These are phyloP conservation scores for Empidonax alnorum DNA, from an alignment of 2,113 vertebrate genomes.

Conservation along the genomic window DNA sequence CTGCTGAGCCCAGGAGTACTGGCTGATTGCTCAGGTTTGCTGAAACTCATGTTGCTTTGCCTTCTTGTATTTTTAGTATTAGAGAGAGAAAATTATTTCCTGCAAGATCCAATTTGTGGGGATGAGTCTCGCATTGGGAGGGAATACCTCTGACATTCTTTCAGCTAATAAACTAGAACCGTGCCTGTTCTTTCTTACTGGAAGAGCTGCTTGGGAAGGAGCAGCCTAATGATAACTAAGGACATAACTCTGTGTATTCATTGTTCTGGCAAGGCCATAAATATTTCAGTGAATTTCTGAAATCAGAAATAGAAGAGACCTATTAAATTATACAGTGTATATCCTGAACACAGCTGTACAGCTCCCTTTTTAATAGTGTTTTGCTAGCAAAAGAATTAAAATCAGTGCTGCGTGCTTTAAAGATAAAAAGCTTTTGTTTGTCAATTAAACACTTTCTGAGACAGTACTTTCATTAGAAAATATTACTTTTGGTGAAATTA, in stretches of 20 bases:
- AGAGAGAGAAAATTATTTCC: not conserved
- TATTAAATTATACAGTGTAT: not conserved
- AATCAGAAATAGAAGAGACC: not conserved
- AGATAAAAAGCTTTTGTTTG: not conserved
- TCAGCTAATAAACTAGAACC: not conserved
- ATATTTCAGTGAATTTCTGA: slow-evolving; percentile 32
- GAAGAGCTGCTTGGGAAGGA: not conserved
- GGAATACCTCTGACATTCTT: not conserved
- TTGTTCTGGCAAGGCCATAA: slow-evolving; percentile 29
- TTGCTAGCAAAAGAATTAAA: not conserved
- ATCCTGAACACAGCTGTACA: not conserved
- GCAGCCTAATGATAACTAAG: not conserved
- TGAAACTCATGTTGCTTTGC: not conserved
- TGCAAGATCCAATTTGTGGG: not conserved
- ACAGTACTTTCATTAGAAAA: not conserved
- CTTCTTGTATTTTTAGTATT: not conserved
- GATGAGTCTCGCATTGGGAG: not conserved
- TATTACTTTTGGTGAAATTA: not conserved
- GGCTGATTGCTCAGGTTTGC: not conserved
- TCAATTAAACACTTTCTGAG: not conserved
- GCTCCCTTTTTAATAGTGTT: not conserved
- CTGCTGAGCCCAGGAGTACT: not conserved
- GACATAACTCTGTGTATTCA: not conserved
- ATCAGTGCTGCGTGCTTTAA: not conserved
- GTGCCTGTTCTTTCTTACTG: not conserved